phyloP scores from a whole-genome alignment of 23 tunicate species.

The Phallusia fumigata region DNA sequence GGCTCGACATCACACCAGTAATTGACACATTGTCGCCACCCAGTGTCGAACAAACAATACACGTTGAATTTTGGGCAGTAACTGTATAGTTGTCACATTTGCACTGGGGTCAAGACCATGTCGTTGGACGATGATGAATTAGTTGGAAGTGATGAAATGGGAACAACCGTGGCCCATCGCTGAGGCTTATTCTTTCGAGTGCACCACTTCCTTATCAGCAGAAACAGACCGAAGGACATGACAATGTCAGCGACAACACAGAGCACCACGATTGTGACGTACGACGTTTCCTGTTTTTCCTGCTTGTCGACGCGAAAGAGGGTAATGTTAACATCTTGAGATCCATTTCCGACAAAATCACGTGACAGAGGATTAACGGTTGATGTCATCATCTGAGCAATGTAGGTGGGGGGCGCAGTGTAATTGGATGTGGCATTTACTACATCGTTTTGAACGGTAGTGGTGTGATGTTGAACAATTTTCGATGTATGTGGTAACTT shows the following conservation, averaged over 20 bases:
- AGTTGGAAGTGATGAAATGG: conserved; percentile 16
- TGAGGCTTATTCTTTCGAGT: background rate
- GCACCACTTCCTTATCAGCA: conserved; percentile 24
- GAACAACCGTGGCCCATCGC: conserved; percentile 29
- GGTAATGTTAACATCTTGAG: background rate
- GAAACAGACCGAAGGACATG: conserved; percentile 20
- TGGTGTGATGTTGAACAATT: background rate
- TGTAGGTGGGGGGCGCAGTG: background rate
- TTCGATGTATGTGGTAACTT: background rate
- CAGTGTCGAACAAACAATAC: too few relatives aligned
- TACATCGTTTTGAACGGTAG: background rate
- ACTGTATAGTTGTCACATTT: background rate
- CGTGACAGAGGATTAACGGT: background rate
- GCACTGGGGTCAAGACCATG: background rate
- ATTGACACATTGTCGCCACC: too few relatives aligned
- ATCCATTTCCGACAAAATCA: background rate
- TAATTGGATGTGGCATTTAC: background rate
- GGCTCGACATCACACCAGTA: too few relatives aligned
- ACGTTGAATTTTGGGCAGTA: too few relatives aligned
- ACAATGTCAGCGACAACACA: conserved; percentile 31
- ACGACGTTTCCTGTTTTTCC: background rate
- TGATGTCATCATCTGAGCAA: background rate
- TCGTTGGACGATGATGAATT: background rate
- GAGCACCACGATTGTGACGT: conserved; percentile 19
- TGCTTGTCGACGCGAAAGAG: background rate